Evolutionary conservation across 2,113 vertebrate genomes (phyloP), one percentile per base, ranked within the genome.

Genomic region (Anolis sagrei): DNA sequence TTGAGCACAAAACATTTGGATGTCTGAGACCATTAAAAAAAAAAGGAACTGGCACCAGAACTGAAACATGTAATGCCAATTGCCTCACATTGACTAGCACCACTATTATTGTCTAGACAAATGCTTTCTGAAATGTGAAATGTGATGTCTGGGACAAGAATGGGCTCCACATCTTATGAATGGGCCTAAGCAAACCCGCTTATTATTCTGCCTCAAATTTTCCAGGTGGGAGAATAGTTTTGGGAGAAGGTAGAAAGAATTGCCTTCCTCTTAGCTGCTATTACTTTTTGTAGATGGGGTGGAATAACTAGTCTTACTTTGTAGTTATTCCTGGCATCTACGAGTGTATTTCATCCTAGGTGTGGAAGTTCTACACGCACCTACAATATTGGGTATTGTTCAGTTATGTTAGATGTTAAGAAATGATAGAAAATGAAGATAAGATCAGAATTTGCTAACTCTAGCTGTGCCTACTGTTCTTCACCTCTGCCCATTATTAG

Each of bases 41-140:
- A 86, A 87, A 86, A 87, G 29, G 61, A 75, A 72, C 39, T 0
- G 0, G 32, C 44, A 27, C 1, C n/a, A 6, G 73, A 86, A 16
- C 0, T 51, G 73, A 34, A 23, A 21, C 36, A 3, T 79, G 79
- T 74, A 62, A 82, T 88, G 21, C 1, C 0, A 11, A 1, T 1
- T 87, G 44, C 0, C 0, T n/a, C 39, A 27, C 66, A 32, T 34
- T 88, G 0, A 3, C 39, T 25, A 23, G 11, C 27, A 25, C 75
- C 61, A 58, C 9, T 74, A 62, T 23, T 5, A 0, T 34, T 7
- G 23, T 62, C 73, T 23, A 18, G 77, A 86, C 73, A 62, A 90
- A 72, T 0, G 1, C 62, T 54, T 0, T 0, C 18, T 32, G 25
- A 79, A 51, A 69, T 10, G 4, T 32, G 29, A 16, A 16, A 14